Evolutionary conservation across 1,140 invertebrate genomes (phyloP), one percentile per base, ranked within the genome.

Genomic region (Drosophila eugracilis): DNA sequence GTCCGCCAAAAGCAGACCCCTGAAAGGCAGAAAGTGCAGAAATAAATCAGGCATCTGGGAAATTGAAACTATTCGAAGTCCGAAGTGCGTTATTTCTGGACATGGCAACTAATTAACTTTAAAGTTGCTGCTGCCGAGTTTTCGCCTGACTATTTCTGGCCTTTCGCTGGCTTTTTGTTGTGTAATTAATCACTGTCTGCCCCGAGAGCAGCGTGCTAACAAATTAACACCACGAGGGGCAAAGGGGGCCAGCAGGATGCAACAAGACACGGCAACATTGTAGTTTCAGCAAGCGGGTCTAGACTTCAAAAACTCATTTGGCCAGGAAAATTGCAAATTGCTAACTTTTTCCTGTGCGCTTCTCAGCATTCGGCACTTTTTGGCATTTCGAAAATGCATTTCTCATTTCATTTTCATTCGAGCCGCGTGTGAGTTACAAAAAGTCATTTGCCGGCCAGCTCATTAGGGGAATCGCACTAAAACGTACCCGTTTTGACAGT

Each of bases 131-230:
- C 42, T 45, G 63, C 57, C 21, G 36, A 52, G 34, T 48, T 42
- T 63, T 75, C 14, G 30, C 60, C 41, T 59, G 53, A 62, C 67
- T 88, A 88, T 88, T 75, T 86, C 55, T 62, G 60, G 53, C 15
- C 42, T 37, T 57, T 57, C 41, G 50, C 22, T 45, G 24, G 24
- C 36, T 28, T 65, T 65, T 66, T 59, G 39, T 65, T 67, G 62
- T 77, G 83, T 81, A 88, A 88, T 88, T 88, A 88, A 88, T 88
- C 83, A 88, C 78, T 88, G 83, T 88, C 83, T 78, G 83, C 75
- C 73, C 34, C 41, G 73, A 62, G 73, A 54, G 77, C 81, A 81
- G 70, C 76, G 78, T 88, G 83, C 83, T 88, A 88, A 88, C 83
- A 88, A 88, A 88, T 88, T 88, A 88, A 88, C 83, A 88, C 83